phyloP scores from a whole-genome alignment of 2,113 vertebrate genomes.

The Limanda limanda region DNA sequence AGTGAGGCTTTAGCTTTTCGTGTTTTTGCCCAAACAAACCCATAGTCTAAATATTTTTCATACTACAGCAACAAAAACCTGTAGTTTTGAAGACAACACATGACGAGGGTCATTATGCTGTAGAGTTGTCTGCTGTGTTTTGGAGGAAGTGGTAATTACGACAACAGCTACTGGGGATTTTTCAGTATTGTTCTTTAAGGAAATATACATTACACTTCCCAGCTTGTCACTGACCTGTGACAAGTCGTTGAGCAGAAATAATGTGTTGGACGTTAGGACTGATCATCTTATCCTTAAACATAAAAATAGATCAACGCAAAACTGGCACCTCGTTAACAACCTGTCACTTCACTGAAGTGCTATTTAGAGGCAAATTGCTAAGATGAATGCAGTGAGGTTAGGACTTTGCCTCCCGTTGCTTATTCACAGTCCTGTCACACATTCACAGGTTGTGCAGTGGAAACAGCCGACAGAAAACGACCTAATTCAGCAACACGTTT shows the following conservation, averaged over 20 bases:
- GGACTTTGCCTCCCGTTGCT: no score
- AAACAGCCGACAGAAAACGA: no score
- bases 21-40: neutral
- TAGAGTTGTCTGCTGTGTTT: neutral
- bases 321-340: neutral
- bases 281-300: neutral
- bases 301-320: neutral
- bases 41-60: neutral
- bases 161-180: no score
- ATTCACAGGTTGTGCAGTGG: no score
- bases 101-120: neutral
- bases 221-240: neutral
- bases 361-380: neutral
- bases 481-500: no score
- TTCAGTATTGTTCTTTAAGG: neutral
- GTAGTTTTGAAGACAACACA: neutral
- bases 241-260: neutral
- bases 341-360: neutral
- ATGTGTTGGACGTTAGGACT: neutral
- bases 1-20: neutral
- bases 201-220: neutral
- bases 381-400: no score
- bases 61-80: neutral
- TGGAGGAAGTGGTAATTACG: no score
- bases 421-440: no score